Percentiles rank a stretch among this genome's conserved stretches.
These are phyloP conservation scores for Muricea muricata DNA, from an alignment of 92 coral and sea anemone genomes.

Conservation along the genomic window DNA sequence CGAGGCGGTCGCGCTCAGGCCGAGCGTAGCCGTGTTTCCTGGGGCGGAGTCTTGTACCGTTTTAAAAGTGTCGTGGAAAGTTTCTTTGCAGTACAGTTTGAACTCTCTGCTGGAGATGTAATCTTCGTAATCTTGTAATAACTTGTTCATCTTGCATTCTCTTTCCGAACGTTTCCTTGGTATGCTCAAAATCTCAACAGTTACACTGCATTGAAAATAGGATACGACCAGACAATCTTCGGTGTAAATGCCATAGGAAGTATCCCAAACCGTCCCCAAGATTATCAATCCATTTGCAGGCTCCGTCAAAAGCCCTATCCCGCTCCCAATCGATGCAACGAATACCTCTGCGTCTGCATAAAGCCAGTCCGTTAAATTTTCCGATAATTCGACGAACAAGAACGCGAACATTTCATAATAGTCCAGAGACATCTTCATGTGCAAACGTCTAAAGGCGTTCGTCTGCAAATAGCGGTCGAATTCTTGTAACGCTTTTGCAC, in stretches of 20 bases:
- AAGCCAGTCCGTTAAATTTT: neutral
- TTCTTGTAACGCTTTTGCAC: neutral
- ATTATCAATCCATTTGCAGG: neutral
- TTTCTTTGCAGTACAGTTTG: constrained; percentile 1
- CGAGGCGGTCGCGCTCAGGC: constrained; percentile 97
- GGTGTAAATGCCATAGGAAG: neutral
- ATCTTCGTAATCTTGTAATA: constrained; percentile 29
- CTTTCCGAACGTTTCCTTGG: neutral
- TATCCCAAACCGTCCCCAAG: neutral
- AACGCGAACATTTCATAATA: neutral
- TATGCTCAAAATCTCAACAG: neutral
- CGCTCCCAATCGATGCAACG: neutral
- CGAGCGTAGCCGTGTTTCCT: constrained; percentile 96
- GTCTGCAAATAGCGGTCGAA: constrained; percentile 14
- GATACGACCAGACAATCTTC: neutral
- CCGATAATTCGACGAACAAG: neutral
- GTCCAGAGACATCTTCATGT: neutral
- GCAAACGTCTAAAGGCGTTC: constrained; percentile 25
- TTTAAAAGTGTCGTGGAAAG: constrained; percentile 85
- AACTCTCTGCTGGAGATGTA: constrained; percentile 21
- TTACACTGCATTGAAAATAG: neutral
- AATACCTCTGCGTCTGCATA: constrained; percentile 22
- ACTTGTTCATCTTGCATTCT: neutral
- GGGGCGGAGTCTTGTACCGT: constrained; percentile 92
- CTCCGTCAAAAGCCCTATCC: neutral